These are phyloP conservation scores for Syngnathoides biaculeatus DNA, from an alignment of 2,113 vertebrate species.

Conservation along the genomic window DNA sequence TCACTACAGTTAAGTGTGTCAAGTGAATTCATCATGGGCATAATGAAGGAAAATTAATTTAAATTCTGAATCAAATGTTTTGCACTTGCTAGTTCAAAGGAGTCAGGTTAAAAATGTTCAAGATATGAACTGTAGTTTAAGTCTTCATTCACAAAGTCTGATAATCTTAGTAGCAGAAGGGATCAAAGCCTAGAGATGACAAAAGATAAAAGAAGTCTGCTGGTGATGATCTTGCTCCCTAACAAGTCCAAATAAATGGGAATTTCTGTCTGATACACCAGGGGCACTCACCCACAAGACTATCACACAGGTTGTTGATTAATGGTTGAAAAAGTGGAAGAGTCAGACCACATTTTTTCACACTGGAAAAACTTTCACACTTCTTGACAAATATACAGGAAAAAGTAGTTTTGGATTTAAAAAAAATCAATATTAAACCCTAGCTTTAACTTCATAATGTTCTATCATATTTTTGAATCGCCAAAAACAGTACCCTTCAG, in stretches of 20 bases:
- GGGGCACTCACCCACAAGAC: not conserved
- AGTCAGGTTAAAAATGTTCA: not conserved
- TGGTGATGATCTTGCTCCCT: not conserved
- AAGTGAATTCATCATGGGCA: too few relatives aligned
- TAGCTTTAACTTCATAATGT: too few relatives aligned
- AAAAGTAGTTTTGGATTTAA: too few relatives aligned
- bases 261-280: not conserved
- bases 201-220: slow-evolving; percentile 45
- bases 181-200: slow-evolving; percentile 54
- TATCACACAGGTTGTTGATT: slow-evolving; percentile 1
- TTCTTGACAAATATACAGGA: too few relatives aligned
- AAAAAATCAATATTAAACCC: too few relatives aligned
- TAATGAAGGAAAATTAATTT: too few relatives aligned
- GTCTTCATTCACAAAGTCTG: slow-evolving; percentile 18
- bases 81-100: too few relatives aligned
- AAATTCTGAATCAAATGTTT: too few relatives aligned
- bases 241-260: slow-evolving; percentile 9
- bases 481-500: too few relatives aligned
- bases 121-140: not conserved
- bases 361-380: not conserved
- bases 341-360: slow-evolving; percentile 1
- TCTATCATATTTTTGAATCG: too few relatives aligned
- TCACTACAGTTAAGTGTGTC: too few relatives aligned
- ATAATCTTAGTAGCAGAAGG: slow-evolving; percentile 25
- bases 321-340: not conserved